Base-by-base conservation (phyloP, 2,113 vertebrate species). In the Garra rufa region DNA sequence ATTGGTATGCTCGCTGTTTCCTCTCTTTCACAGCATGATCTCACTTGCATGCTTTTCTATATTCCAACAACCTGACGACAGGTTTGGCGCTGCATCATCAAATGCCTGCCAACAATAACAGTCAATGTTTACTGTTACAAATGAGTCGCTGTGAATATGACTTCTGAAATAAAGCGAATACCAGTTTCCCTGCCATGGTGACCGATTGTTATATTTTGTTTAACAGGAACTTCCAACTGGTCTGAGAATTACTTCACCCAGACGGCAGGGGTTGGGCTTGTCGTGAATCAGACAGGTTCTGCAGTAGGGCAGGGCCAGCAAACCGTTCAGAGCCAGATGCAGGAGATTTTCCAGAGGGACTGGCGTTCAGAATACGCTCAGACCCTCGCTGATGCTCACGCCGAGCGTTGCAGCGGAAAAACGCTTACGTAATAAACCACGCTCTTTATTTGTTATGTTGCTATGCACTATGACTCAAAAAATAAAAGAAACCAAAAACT, bases 161-260 rank as follows among this genome's bases (percentile, higher is more conserved):
- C 24, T 46, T 50, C 13, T 26, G n/a, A 9, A 78, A 78, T 43
- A 6, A 7, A 76, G 30, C n/a, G 6, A 24, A 24, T 19, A 4
- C 30, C 17, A 67, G 26, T 48, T n/a, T 80, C 65, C 26, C 61
- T 48, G 6, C 15, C 67, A 30, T 38, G 21, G 24, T 77, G 75
- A 73, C 57, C 4, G 21, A 67, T 71, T 79, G 38, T 63, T 74
- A 44, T 55, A 59, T 76, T 52, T 19, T 50, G 26, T n/a, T 55
- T 52, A 67, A 7, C 83, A 96, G 96, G 95, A 34, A 96, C 95
- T 0, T 96, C 96, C 63, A 96, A 96, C 91, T 96, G 96, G 95
- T 95, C 94, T 0, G 93, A 95, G 90, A 90, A 93, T 85, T 96
- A 95, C 85, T 96, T 96, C 81, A 92, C 88, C 24, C 79, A 90